These are phyloP conservation scores for Stegostoma tigrinum DNA, from an alignment of 2,113 vertebrate genomes.

Conservation along the genomic window DNA sequence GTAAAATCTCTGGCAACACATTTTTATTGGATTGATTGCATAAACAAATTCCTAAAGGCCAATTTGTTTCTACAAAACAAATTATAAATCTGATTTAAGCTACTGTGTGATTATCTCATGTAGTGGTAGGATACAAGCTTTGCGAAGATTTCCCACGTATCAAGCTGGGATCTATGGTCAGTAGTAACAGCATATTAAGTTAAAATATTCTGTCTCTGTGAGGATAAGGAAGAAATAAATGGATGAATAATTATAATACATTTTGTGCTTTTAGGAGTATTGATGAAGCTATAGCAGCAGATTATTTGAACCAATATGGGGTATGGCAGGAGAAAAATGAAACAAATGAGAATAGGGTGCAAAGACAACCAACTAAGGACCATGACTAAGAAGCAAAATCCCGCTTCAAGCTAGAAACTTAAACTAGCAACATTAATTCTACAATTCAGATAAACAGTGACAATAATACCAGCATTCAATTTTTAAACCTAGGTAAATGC, in stretches of 20 bases:
- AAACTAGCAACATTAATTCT: not conserved
- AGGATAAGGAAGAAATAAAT: not conserved
- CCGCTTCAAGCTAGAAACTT: too few relatives aligned
- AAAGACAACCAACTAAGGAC: not conserved
- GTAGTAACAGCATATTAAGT: not conserved
- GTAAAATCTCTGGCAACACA: not conserved
- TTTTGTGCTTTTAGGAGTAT: not conserved
- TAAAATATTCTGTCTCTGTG: not conserved
- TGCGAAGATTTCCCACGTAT: not conserved
- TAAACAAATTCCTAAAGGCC: not conserved
- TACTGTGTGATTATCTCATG: not conserved
- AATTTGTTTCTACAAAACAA: not conserved
- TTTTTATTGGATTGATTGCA: not conserved
- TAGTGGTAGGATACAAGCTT: not conserved
- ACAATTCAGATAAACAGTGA: too few relatives aligned
- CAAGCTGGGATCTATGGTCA: not conserved
- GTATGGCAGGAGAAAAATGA: not conserved
- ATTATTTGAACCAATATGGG: not conserved
- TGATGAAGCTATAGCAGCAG: not conserved
- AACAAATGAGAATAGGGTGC: not conserved
- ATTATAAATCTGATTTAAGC: not conserved
- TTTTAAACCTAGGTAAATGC: too few relatives aligned
- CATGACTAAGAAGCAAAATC: not conserved
- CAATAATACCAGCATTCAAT: too few relatives aligned
- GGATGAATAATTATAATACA: not conserved